These are phyloP conservation scores for Hepsetus odoe DNA, from an alignment of 2,113 vertebrate genomes.

Conservation along the genomic window DNA sequence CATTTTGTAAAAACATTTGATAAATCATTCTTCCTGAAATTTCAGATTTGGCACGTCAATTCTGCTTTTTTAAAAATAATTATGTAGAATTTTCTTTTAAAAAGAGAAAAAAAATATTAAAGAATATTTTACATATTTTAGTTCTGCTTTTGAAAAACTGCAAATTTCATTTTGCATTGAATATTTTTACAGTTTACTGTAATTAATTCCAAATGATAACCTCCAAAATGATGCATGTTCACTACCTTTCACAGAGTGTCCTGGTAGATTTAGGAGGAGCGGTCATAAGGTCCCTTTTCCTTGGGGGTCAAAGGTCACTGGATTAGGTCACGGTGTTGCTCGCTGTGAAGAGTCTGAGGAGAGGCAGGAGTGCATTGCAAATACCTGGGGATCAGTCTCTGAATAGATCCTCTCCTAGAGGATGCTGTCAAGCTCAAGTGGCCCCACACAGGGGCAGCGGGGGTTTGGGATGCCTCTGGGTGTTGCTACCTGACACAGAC, in stretches of 20 bases:
- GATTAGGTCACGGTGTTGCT: constrained; percentile 53
- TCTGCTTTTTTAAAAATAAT: too few species aligned
- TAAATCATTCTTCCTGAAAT: too few species aligned
- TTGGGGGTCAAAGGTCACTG: constrained; percentile 53
- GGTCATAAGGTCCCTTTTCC: neutral
- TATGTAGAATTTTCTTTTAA: too few species aligned
- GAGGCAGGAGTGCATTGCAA: constrained; percentile 76
- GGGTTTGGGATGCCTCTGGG: constrained; percentile 69
- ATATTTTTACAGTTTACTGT: too few species aligned
- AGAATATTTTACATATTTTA: too few species aligned
- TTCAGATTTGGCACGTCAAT: too few species aligned
- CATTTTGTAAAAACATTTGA: too few species aligned
- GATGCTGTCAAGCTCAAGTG: constrained; percentile 64
- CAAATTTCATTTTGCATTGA: too few species aligned
- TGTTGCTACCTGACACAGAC: constrained; percentile 71
- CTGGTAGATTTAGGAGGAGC: neutral
- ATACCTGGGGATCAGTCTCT: constrained; percentile 77
- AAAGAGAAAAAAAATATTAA: too few species aligned
- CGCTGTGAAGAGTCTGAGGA: constrained; percentile 53
- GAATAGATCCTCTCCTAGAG: constrained; percentile 75
- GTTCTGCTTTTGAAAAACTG: too few species aligned
- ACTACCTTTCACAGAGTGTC: neutral
- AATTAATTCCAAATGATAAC: too few species aligned
- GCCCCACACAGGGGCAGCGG: constrained; percentile 51
- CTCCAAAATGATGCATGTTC: neutral